These are phyloP conservation scores for Apolygus lucorum DNA, from an alignment of 1,140 invertebrate species.

Conservation along the genomic window DNA sequence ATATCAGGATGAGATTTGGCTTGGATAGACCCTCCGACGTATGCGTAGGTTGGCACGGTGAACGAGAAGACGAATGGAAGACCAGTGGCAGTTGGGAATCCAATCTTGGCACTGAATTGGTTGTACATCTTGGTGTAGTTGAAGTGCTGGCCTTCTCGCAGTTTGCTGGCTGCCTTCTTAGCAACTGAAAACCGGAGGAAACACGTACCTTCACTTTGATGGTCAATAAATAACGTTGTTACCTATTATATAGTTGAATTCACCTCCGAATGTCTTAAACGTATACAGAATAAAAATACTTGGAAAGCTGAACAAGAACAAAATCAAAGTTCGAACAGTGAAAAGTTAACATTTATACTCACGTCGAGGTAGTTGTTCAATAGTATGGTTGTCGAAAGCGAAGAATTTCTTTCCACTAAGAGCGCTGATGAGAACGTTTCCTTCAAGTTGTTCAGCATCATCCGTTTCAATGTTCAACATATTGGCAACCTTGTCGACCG, in stretches of 20 bases:
- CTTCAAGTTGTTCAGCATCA: constrained; percentile 48
- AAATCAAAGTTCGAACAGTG: too few species aligned
- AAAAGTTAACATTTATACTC: constrained; percentile 31
- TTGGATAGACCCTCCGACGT: constrained; percentile 42
- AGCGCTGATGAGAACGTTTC: constrained; percentile 41
- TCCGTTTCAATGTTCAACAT: constrained; percentile 47
- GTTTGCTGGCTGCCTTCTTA: constrained; percentile 34
- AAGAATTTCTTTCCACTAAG: constrained; percentile 42
- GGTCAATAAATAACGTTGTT: too few species aligned
- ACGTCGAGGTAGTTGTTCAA: constrained; percentile 42
- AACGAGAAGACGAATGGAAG: constrained; percentile 54
- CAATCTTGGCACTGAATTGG: constrained; percentile 44
- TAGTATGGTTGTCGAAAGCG: constrained; percentile 47
- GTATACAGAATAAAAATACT: too few species aligned
- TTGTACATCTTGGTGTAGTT: constrained; percentile 49
- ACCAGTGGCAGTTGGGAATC: constrained; percentile 56
- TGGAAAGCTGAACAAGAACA: too few species aligned
- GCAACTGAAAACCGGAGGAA: constrained; percentile 37
- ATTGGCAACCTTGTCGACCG: constrained; percentile 45
- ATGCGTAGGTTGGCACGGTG: constrained; percentile 44
- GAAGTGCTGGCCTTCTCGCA: constrained; percentile 42
- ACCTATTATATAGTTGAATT: too few species aligned
- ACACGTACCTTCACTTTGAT: too few species aligned
- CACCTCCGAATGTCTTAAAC: too few species aligned
- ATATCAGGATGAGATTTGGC: constrained; percentile 39